Evolutionary conservation across 2,888 invertebrate genomes (phyloP).

Genomic region (Anagyrus pseudococci): DNA sequence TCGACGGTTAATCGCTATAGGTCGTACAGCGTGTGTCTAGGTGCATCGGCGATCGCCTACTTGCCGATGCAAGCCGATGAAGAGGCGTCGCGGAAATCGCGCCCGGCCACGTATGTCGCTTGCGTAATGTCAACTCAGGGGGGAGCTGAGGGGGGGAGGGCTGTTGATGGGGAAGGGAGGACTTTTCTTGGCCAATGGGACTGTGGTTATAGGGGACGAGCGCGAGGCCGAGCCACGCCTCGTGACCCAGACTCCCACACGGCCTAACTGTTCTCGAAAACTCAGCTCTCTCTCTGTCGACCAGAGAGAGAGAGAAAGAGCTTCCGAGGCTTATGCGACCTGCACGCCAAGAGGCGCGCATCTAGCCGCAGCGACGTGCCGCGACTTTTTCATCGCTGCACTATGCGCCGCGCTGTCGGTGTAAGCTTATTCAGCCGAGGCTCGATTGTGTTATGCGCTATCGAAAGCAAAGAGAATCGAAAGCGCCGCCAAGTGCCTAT

Average conservation of each 20-base stretch:
- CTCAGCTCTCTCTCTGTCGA: too few species aligned
- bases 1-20: too few species aligned
- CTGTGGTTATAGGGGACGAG: constrained; percentile 56
- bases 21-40: too few species aligned
- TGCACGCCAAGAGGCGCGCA: too few species aligned
- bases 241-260: constrained; percentile 61
- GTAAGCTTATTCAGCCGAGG: too few species aligned
- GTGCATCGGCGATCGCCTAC: neutral
- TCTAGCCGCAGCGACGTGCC: neutral
- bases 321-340: constrained; percentile 29
- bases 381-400: neutral
- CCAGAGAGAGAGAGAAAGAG: constrained; percentile 52
- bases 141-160: neutral
- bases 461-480: too few species aligned
- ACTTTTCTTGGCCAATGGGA: constrained; percentile 61
- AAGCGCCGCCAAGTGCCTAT: too few species aligned
- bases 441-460: too few species aligned
- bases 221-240: constrained; percentile 58
- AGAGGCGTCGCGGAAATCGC: constrained; percentile 43
- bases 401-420: neutral
- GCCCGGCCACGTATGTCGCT: neutral
- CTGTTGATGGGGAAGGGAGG: constrained; percentile 39
- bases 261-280: constrained; percentile 60
- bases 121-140: too few species aligned
- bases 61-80: too few species aligned